Evolutionary conservation across 2,113 vertebrate species (phyloP).

Genomic region (Burhinus oedicnemus): DNA sequence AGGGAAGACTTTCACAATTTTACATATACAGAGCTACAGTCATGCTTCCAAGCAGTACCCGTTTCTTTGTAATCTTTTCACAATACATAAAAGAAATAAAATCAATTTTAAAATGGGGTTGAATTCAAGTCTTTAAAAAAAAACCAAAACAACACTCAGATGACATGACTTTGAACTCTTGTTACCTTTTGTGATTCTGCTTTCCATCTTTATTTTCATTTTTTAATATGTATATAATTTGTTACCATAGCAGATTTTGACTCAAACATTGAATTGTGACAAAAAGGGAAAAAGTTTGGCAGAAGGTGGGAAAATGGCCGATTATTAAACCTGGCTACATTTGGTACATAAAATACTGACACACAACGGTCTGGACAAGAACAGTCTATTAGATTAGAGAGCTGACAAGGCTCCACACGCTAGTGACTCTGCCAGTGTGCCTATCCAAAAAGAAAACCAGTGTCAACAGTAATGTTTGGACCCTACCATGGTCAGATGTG

Average conservation of each 20-base stretch:
- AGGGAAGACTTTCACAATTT: not conserved
- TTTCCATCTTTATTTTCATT: conserved; percentile 44
- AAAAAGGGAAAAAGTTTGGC: conserved; percentile 37
- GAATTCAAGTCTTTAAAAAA: conserved; percentile 37
- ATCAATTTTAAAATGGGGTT: not conserved
- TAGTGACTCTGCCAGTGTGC: conserved; percentile 50
- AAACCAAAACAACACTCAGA: not conserved
- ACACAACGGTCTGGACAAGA: conserved; percentile 66
- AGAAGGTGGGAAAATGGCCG: conserved; percentile 11
- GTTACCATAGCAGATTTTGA: conserved; percentile 55
- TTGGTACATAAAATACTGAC: conserved; percentile 63
- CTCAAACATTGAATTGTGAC: conserved; percentile 37
- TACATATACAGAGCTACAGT: not conserved
- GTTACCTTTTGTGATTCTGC: conserved; percentile 59
- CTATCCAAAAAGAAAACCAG: conserved; percentile 61
- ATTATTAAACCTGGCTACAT: conserved; percentile 60
- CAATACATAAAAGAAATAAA: conserved; percentile 28
- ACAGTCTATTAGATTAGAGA: conserved; percentile 70
- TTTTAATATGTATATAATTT: conserved; percentile 49
- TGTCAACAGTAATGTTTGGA: conserved; percentile 65
- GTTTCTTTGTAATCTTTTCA: not conserved
- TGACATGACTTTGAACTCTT: conserved; percentile 48
- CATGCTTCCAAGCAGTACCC: not conserved
- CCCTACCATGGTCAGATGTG: conserved; percentile 28
- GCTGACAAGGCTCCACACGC: conserved; percentile 52